Base-by-base conservation (phyloP, 2,113 vertebrate species). In the Dascyllus trimaculatus region DNA sequence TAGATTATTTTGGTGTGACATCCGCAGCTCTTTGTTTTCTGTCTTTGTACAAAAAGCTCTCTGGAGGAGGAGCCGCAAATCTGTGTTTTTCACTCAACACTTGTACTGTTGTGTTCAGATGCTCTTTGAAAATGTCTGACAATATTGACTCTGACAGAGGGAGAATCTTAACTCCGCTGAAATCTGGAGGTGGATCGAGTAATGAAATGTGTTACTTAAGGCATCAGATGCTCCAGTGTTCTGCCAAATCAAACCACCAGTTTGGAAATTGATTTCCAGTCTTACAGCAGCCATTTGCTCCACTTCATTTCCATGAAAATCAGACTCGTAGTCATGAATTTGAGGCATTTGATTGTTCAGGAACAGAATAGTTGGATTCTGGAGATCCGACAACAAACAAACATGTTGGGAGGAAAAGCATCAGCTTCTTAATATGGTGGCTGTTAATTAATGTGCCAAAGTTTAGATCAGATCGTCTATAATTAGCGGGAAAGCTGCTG, bases 1-100 rank as follows among this genome's bases (percentile, higher is more conserved):
- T 88, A 86, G 63, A 82, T 86, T 82, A 86, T 84, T 78, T 85
- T 68, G 78, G 52, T 86, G 83, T 76, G 81, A 84, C 80, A 81
- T 84, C 45, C 80, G 71, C 60, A 5, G 75, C 82, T 78, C 66
- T 61, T 62, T 85, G 45, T 76, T 74, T 69, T 67, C 59, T 86
- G 56, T 70, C 70, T 81, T 48, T 66, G 56, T 43, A 40, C 73
- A 62, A 46, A 80, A 61, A 0, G 24, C 66, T 85, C 74, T 87
- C 71, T 70, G 85, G 77, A 83, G 85, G 85, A 84, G 80, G 62
- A 78, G 75, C 51, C 14, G 58, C 52, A 77, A 85, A 79, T 84
- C 80, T 81, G 40, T 74, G 32, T 62, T 60, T 78, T 82, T 80
- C 65, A 61, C 4, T 71, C 78, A 73, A 54, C 75, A 71, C 69